Base-by-base conservation (phyloP, 1,140 invertebrate species). In the Cherax quadricarinatus region DNA sequence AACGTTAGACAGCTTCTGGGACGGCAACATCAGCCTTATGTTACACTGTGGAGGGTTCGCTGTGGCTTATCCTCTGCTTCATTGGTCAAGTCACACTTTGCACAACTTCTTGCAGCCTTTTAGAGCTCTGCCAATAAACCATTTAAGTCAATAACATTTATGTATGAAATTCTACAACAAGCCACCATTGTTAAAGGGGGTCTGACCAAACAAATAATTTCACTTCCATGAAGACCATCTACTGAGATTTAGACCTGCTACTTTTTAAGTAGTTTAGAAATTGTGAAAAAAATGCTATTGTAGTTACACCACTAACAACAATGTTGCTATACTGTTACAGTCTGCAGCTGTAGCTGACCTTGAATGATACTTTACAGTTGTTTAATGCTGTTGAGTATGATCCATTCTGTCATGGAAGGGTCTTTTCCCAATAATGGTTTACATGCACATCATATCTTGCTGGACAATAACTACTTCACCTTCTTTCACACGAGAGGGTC, bases 1-100 rank as follows among this genome's bases (percentile, higher is more conserved):
- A 81, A 83, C n/a, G 51, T 82, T 66, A 73, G 81, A 89, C 88
- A 89, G 88, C 88, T 86, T 66, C 88, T 53, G 88, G 88, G 88
- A 89, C 81, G 82, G 80, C 88, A 80, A 89, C 88, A 89, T 89
- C 80, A 89, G 88, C 88, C 81, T 89, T 83, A 82, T 89, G 88
- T 89, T 86, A 86, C 88, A 89, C 80, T 89, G 88, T 89, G 88
- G 88, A 89, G 88, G 88, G 88, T 89, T 89, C 73, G 81, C 88
- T 89, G 80, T 89, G 88, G 88, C 88, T 89, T 83, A 75, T 83
- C 88, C 88, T 83, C 70, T 70, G 85, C 70, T 86, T 48, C 49
- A 75, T 75, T 57, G 62, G 62, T 75, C 75, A 73, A 73, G 66
- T 89, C 79, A 89, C 81, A 89, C 81, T 70, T 86, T 75, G 66